Conservation (phyloP, 1,140 invertebrate genomes). For the Micrasema longulum region DNA sequence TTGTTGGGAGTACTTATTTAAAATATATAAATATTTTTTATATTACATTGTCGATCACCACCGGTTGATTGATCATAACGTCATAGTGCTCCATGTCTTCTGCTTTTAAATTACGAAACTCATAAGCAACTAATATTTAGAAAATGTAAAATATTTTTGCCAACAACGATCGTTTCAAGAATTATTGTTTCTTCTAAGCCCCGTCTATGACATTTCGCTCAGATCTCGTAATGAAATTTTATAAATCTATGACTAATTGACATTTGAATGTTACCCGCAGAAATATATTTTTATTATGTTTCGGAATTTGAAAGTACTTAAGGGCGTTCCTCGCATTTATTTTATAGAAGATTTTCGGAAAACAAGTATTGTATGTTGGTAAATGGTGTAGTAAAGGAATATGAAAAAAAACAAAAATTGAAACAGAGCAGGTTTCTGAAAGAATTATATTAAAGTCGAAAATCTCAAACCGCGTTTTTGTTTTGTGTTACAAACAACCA, state of each 20-base stretch:
- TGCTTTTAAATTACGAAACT: slow-evolving; percentile 18
- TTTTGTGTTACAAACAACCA: too few relatives aligned
- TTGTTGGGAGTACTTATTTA: neutral
- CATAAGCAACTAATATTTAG: slow-evolving; percentile 20
- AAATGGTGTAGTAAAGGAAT: too few relatives aligned
- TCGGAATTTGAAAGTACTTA: too few relatives aligned
- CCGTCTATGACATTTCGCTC: too few relatives aligned
- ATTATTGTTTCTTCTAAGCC: too few relatives aligned
- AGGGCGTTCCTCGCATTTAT: too few relatives aligned
- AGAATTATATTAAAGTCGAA: too few relatives aligned
- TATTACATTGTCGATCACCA: slow-evolving; percentile 99
- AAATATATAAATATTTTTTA: slow-evolving; percentile 16
- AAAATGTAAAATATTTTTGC: slow-evolving; percentile 19
- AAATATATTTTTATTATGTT: neutral
- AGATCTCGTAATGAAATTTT: too few relatives aligned
- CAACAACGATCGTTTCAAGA: slow-evolving; percentile 21
- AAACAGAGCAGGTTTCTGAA: too few relatives aligned
- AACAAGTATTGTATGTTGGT: too few relatives aligned
- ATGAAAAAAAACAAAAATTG: too few relatives aligned
- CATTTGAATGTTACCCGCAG: slow-evolving; percentile 11
- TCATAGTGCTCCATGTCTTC: slow-evolving; percentile 86
- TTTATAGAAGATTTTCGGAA: neutral
- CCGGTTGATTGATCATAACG: slow-evolving; percentile 98
- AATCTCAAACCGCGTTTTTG: too few relatives aligned
- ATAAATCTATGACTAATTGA: slow-evolving; percentile 29